Conservation (phyloP, 2,888 invertebrate species). For the Papilio gigon region DNA sequence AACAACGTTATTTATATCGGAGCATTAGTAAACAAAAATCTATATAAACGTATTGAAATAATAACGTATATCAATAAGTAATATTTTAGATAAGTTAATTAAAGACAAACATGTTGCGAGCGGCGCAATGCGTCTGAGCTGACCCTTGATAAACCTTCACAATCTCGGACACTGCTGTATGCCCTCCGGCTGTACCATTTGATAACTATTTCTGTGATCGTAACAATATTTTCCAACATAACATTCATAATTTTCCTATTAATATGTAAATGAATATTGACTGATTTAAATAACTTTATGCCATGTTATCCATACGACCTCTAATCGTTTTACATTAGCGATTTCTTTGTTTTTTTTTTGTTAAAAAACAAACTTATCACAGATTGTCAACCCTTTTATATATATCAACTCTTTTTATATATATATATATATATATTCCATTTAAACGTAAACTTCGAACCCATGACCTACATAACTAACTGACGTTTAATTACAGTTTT, state of each 20-base stretch:
- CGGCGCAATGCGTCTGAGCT: constrained; percentile 52
- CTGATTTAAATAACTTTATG: not conserved
- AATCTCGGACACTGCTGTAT: constrained; percentile 63
- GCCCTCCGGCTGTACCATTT: constrained; percentile 58
- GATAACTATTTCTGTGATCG: constrained; percentile 51
- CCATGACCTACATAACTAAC: too few species aligned
- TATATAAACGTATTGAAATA: not conserved
- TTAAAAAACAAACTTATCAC: not conserved
- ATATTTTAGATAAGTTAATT: constrained; percentile 26
- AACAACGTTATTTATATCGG: not conserved
- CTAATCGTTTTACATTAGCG: not conserved
- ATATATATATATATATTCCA: too few species aligned
- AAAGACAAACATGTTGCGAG: constrained; percentile 46
- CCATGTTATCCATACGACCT: not conserved
- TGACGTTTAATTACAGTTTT: too few species aligned
- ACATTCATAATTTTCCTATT: constrained; percentile 31
- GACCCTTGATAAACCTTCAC: constrained; percentile 72
- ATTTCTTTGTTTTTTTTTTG: not conserved
- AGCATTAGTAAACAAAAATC: not conserved
- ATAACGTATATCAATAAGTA: not conserved
- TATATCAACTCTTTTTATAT: not conserved
- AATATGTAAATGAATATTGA: constrained; percentile 6
- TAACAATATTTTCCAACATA: constrained; percentile 19
- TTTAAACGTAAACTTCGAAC: too few species aligned
- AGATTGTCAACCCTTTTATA: not conserved